phyloP scores from a whole-genome alignment of 2,113 vertebrate genomes.

The Cochlearius cochlearius region DNA sequence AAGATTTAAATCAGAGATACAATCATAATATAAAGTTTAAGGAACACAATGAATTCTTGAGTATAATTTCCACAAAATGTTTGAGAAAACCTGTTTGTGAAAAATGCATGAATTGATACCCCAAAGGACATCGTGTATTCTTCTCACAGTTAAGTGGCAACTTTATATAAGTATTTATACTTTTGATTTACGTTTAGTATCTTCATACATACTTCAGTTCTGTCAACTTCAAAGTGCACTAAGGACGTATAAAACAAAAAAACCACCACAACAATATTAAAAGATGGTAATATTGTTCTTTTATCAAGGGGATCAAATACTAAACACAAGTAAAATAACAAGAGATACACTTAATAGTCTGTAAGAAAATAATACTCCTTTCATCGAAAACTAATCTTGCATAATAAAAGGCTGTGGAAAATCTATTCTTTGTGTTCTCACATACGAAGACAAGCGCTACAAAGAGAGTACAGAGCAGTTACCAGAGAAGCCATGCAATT shows the following conservation, averaged over 20 bases:
- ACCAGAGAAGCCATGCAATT: background rate
- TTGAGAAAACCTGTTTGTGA: background rate
- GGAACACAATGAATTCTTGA: background rate
- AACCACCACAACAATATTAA: background rate
- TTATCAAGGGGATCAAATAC: background rate
- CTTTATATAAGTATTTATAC: background rate
- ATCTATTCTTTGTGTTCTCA: background rate
- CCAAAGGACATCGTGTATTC: background rate
- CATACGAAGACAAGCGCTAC: background rate
- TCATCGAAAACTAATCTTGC: background rate
- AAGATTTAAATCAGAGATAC: slow-evolving; percentile 14
- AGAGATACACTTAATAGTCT: background rate
- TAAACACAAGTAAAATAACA: background rate
- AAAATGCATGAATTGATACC: background rate
- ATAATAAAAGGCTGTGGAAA: background rate
- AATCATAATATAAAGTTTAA: background rate
- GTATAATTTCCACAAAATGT: background rate
- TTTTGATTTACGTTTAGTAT: background rate
- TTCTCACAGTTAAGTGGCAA: background rate
- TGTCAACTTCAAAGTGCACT: background rate
- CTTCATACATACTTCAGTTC: background rate
- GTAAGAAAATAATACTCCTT: background rate
- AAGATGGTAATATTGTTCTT: background rate
- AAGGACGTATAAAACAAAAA: background rate
- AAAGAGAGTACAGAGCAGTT: background rate